Conservation (phyloP, 2,888 invertebrate genomes). For the Biston stratarius region DNA sequence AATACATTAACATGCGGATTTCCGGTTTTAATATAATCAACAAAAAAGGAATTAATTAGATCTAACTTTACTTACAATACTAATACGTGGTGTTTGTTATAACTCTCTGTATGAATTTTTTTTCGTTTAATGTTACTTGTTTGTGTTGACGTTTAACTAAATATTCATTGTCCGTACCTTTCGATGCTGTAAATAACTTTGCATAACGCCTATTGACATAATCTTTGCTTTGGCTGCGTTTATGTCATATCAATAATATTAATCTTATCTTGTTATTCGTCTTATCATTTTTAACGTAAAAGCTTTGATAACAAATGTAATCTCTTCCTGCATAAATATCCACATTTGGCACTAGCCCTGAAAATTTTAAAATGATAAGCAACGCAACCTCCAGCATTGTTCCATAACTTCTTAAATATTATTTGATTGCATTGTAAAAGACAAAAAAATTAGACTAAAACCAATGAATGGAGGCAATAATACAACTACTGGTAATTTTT, state of each 20-base stretch:
- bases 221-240: constrained; percentile 44
- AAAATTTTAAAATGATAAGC: constrained; percentile 11
- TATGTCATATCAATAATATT: constrained; percentile 38
- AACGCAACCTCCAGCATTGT: not conserved
- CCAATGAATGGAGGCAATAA: too few relatives aligned
- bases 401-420: not conserved
- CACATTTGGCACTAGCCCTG: constrained; percentile 15
- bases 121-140: constrained; percentile 20
- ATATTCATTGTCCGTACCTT: constrained; percentile 19
- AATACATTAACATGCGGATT: not conserved
- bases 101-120: not conserved
- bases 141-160: constrained; percentile 29
- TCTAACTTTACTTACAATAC: not conserved
- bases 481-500: too few relatives aligned
- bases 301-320: constrained; percentile 36
- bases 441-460: too few relatives aligned
- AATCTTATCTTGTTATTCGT: constrained; percentile 39
- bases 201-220: constrained; percentile 39
- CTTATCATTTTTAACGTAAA: constrained; percentile 39
- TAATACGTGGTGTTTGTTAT: constrained; percentile 13
- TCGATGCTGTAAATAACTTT: constrained; percentile 41
- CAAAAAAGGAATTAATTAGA: not conserved
- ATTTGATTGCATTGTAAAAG: too few relatives aligned
- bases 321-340: constrained; percentile 36
- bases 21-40: not conserved